Percentiles rank a stretch among this genome's conserved stretches.
Conservation (phyloP, 2,113 vertebrate genomes). For the Nyctibius bracteatus region DNA sequence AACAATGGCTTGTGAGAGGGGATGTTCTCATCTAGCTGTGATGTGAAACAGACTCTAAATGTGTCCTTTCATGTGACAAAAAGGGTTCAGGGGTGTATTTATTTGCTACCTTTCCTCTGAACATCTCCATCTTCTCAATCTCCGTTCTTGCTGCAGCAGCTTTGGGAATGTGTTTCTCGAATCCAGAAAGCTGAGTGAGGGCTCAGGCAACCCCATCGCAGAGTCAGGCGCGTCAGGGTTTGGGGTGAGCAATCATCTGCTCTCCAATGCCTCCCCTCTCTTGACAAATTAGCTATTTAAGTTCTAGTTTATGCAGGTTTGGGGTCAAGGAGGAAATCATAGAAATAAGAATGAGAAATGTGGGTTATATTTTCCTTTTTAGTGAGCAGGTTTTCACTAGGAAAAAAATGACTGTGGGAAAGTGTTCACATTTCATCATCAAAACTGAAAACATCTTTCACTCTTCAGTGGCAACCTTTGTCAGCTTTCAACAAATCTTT, state of each 20-base stretch:
- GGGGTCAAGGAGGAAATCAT: background rate
- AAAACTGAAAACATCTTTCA: background rate
- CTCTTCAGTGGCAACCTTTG: background rate
- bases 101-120: background rate
- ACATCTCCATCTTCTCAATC: background rate
- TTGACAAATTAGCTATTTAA: background rate
- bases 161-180: background rate
- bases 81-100: background rate
- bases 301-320: background rate
- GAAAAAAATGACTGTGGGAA: background rate
- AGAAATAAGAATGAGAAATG: background rate
- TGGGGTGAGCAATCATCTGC: background rate
- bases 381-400: background rate
- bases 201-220: background rate
- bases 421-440: background rate
- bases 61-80: background rate
- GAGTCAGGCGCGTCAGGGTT: fast-evolving
- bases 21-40: background rate
- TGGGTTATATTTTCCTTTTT: background rate
- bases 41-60: background rate
- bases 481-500: background rate
- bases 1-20: background rate
- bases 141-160: background rate
- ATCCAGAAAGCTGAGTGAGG: background rate
- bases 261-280: background rate